These are phyloP conservation scores for Sicus ferrugineus DNA, from an alignment of 2,888 invertebrate species.

Conservation along the genomic window DNA sequence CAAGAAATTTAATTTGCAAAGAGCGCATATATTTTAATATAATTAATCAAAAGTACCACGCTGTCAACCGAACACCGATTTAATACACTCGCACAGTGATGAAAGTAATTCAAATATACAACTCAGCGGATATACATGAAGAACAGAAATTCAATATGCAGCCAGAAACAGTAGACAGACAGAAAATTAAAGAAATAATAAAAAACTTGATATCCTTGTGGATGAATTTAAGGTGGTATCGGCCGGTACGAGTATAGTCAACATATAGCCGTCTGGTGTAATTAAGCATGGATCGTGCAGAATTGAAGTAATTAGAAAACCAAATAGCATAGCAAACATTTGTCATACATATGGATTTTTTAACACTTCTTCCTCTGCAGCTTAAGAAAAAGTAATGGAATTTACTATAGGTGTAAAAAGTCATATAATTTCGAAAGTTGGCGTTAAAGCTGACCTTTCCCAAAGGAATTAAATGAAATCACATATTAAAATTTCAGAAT, in stretches of 20 bases:
- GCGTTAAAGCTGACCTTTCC: no score
- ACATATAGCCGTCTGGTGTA: no score
- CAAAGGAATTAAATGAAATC: no score
- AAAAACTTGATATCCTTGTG: background rate
- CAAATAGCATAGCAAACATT: background rate
- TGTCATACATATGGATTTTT: conserved; percentile 6
- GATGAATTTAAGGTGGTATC: background rate
- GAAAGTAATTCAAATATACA: conserved; percentile 8
- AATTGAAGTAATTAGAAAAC: conserved; percentile 17
- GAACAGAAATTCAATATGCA: conserved; percentile 7
- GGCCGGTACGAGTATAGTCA: no score
- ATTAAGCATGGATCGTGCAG: conserved; percentile 20
- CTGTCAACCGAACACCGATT: background rate
- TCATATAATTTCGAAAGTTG: no score
- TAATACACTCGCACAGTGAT: background rate
- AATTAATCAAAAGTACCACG: no score
- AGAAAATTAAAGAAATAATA: background rate
- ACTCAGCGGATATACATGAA: background rate
- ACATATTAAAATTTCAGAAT: no score
- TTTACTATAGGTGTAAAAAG: no score
- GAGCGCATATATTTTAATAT: no score
- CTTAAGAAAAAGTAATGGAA: no score
- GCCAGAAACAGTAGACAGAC: conserved; percentile 1
- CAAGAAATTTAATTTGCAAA: no score
- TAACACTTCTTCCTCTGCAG: background rate